Evolutionary conservation across 2,888 invertebrate genomes (phyloP).

Genomic region (Odontocolon sp.): DNA sequence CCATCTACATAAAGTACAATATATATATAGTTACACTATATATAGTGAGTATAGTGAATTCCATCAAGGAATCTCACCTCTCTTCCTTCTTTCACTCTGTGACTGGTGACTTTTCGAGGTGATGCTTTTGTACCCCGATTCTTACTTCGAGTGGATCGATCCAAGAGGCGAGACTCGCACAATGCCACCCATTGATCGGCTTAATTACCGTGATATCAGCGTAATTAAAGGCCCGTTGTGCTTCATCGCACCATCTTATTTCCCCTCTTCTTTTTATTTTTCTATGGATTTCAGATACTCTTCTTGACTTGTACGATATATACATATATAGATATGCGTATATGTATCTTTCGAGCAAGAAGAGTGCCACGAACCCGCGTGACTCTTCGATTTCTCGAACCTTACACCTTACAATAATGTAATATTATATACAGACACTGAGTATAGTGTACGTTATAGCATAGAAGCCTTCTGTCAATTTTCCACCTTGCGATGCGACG

Average conservation of each 20-base stretch:
- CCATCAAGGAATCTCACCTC: constrained; percentile 23
- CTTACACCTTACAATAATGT: constrained; percentile 3
- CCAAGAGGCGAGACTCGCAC: constrained; percentile 65
- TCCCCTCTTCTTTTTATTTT: constrained; percentile 6
- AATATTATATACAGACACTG: neutral
- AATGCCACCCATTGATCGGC: constrained; percentile 77
- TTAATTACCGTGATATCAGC: constrained; percentile 80
- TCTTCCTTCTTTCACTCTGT: constrained; percentile 21
- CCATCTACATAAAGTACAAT: too few relatives aligned
- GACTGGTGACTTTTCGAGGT: constrained; percentile 55
- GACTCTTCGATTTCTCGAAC: constrained; percentile 36
- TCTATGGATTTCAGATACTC: neutral
- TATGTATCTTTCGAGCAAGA: neutral
- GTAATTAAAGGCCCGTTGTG: constrained; percentile 79
- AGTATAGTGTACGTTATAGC: constrained; percentile 8
- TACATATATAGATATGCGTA: neutral
- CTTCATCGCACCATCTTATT: constrained; percentile 2
- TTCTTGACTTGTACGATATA: neutral
- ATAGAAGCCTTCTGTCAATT: constrained; percentile 23
- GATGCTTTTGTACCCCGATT: constrained; percentile 46
- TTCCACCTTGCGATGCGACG: constrained; percentile 60
- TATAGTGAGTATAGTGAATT: neutral
- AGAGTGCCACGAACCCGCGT: constrained; percentile 20
- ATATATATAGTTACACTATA: neutral
- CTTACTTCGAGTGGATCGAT: constrained; percentile 40